Conservation (phyloP, 1,140 invertebrate species). For the Agraylea sexmaculata region DNA sequence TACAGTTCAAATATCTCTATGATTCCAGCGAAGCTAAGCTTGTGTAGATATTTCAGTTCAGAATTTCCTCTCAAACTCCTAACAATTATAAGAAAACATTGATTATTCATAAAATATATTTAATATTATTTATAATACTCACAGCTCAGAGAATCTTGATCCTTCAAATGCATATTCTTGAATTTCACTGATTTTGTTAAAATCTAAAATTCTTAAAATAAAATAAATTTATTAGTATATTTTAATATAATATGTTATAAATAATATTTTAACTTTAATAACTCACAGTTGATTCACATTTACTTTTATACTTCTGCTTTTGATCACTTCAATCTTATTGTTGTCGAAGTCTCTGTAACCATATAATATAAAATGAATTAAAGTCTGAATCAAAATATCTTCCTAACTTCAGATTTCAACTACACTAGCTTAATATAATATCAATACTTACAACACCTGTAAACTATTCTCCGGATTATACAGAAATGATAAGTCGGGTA, state of each 20-base stretch:
- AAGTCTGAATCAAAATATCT: too few species aligned
- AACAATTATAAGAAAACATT: conserved; percentile 7
- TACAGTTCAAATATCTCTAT: conserved; percentile 19
- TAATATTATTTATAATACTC: conserved; percentile 29
- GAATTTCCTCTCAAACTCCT: conserved; percentile 18
- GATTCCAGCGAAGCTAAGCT: conserved; percentile 17
- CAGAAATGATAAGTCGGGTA: conserved; percentile 12
- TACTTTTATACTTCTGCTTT: conserved; percentile 12
- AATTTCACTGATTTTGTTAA: conserved; percentile 49
- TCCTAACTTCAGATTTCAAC: too few species aligned
- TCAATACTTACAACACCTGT: conserved; percentile 16
- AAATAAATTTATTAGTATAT: conserved; percentile 3
- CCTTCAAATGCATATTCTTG: conserved; percentile 51
- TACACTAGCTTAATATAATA: conserved; percentile 2
- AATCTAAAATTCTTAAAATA: conserved; percentile 42
- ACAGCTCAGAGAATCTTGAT: conserved; percentile 54
- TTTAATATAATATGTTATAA: neutral
- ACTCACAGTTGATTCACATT: conserved; percentile 17
- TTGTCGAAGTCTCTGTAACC: conserved; percentile 19
- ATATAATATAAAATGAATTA: too few species aligned
- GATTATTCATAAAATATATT: conserved; percentile 7
- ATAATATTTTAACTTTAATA: conserved; percentile 1
- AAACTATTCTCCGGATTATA: conserved; percentile 12
- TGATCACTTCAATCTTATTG: conserved; percentile 16
- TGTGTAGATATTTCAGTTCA: conserved; percentile 10